Evolutionary conservation across 2,797 vertebrate species (phyloP).

Genomic region (Tangara arthus): DNA sequence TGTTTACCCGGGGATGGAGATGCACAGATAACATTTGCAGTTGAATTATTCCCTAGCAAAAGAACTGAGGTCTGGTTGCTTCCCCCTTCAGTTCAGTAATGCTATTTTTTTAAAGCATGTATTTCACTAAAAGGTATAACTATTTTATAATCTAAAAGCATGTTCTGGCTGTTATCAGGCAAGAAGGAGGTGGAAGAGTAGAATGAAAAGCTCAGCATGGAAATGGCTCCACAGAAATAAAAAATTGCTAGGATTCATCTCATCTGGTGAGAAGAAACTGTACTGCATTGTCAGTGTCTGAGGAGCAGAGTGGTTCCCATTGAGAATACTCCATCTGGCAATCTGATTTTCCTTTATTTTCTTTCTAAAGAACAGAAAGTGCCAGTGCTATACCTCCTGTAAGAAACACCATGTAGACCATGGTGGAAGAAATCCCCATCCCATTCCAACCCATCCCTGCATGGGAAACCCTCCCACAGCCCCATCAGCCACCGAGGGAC

Average conservation of each 20-base stretch:
- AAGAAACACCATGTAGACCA: fast-evolving
- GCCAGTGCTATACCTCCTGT: neutral
- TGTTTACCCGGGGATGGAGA: neutral
- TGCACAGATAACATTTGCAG: neutral
- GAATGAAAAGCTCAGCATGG: slow-evolving; percentile 6
- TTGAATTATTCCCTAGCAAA: neutral
- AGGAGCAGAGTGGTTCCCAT: neutral
- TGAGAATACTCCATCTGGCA: neutral
- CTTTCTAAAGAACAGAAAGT: neutral
- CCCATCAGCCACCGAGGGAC: fast-evolving
- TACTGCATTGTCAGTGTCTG: neutral
- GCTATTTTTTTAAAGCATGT: neutral
- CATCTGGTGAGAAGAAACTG: neutral
- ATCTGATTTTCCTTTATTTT: neutral
- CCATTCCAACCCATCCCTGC: neutral
- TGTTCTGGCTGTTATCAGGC: neutral
- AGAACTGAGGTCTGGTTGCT: neutral
- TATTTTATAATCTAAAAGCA: neutral
- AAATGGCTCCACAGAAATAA: neutral
- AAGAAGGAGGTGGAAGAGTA: neutral
- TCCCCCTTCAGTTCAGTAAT: neutral
- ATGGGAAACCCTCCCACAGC: neutral
- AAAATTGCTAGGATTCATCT: neutral
- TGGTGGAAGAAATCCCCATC: neutral
- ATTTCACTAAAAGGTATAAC: neutral